Evolutionary conservation across 2,797 vertebrate genomes (phyloP), one percentile per base, ranked within the genome.

Genomic region (Aeoliscus strigatus): DNA sequence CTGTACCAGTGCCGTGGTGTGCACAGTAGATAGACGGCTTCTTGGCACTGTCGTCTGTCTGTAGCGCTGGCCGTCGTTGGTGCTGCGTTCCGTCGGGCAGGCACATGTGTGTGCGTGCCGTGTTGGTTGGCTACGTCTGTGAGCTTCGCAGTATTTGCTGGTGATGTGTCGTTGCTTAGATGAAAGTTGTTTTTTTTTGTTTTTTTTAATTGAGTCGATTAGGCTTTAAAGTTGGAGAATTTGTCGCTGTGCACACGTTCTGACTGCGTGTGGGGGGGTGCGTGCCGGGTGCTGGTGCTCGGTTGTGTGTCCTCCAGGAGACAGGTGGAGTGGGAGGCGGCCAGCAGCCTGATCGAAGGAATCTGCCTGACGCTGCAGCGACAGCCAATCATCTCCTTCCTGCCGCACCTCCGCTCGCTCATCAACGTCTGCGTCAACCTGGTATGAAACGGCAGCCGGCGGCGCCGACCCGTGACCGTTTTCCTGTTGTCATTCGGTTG

Each of bases 271-370:
- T 44, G 41, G 46, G 41, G 29, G 42, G 15, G 14, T 35, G 34
- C 24, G 39, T 49, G 18, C 1, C 14, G 41, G 51, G 29, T 51
- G 51, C 39, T 62, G 34, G 34, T 33, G 49, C 38, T 5, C 31
- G 53, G 35, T 25, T 39, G 25, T 34, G 44, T 47, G 48, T 55
- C 79, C 70, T 90, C 87, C 73, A 99, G 96, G 90, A 92, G 96
- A 88, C 96, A 99, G 89, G 95, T 99, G 87, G 96, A 99, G 87
- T 99, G 96, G 96, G 96, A 99, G 83, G 95, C 94, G 47, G 94
- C 96, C 86, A 99, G 96, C 89, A 98, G 83, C 89, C 92, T 99
- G 86, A 99, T 99, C 59, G 94, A 98, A 87, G 96, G 96, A 70
- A 96, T 98, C 88, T 99, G 96, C 86, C 88, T 98, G 82, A 99